Evolutionary conservation across 2,797 vertebrate genomes (phyloP), one percentile per base, ranked within the genome.

Genomic region (Myotis findleyi): DNA sequence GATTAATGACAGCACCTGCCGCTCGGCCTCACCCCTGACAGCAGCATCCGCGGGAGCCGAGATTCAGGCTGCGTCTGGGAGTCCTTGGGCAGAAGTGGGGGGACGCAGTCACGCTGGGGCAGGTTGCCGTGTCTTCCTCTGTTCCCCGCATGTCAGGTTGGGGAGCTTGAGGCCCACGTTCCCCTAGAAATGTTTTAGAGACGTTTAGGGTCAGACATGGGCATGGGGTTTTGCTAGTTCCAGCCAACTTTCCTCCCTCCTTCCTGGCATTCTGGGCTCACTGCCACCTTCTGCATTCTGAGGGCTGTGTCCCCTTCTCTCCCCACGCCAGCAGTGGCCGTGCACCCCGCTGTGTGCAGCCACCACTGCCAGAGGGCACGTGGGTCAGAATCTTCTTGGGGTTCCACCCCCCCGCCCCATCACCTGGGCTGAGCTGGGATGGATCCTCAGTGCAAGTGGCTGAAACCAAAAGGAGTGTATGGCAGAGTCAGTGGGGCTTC

Each of bases 1-100:
- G 98, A 98, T 98, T 98, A 96, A 97, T 98, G 97, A 96, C 90
- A 89, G 97, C 98, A 97, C 97, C 96, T 98, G 98, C 97, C 69
- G 25, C 71, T 25, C 23, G 49, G 90, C 97, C 97, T 97, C 92
- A 76, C 59, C 91, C 91, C 91, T 41, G 75, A 95, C 84, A 93
- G 89, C 93, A 95, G 97, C 97, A 68, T 92, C 90, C 85, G 18
- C 93, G 93, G 95, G 82, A 92, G 95, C 95, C 85, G 89, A 87
- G 88, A 84, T 96, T 94, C 87, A 89, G 90, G 93, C 94, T 66
- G 23, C 83, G 66, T 23, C 69, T n/a, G 7, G 16, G 30, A 16
- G 59, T 1, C 27, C 59, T 1, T 7, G 30, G 71, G 76, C 30
- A 2, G 23, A n/a, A 30, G 51, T n/a, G 16, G 30, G 44, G n/a